A percentile compares a stretch with the other conserved stretches of the same genome.
phyloP scores from a whole-genome alignment of 2,888 invertebrate genomes.

The Eupithecia exiguata region DNA sequence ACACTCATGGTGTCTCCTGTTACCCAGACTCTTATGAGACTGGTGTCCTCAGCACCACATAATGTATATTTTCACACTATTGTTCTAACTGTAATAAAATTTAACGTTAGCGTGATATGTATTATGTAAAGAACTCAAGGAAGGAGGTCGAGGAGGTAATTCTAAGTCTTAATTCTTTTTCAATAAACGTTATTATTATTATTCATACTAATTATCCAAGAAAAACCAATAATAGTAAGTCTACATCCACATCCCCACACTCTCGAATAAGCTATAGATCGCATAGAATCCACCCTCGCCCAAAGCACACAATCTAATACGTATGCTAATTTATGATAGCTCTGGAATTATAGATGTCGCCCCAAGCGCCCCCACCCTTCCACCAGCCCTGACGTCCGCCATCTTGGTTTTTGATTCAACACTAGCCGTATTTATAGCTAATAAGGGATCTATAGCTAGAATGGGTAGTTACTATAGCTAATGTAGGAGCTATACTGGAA shows the following conservation, averaged over 20 bases:
- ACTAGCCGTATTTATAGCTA: conserved; percentile 29
- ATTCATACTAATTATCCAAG: conserved; percentile 9
- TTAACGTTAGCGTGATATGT: no score
- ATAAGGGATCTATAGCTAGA: conserved; percentile 10
- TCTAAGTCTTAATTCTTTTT: no score
- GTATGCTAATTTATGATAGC: conserved; percentile 82
- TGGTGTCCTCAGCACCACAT: no score
- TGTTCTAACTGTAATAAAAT: no score
- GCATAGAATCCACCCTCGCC: conserved; percentile 63
- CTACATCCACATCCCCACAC: conserved; percentile 46
- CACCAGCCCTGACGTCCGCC: conserved; percentile 60
- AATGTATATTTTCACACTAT: no score
- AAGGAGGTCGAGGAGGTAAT: no score
- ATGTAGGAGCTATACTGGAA: conserved; percentile 7
- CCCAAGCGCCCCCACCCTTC: conserved; percentile 62
- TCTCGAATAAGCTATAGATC: conserved; percentile 55
- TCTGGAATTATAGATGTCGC: conserved; percentile 81
- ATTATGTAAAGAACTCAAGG: no score
- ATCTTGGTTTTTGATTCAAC: conserved; percentile 73
- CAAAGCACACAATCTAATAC: conserved; percentile 74
- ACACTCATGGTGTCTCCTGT: no score
- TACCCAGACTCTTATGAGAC: no score
- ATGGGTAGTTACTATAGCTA: conserved; percentile 16
- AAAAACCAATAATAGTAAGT: conserved; percentile 10
- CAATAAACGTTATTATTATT: no score